Evolutionary conservation across 1,140 invertebrate genomes (phyloP).

Genomic region (Pteromalus puparum): DNA sequence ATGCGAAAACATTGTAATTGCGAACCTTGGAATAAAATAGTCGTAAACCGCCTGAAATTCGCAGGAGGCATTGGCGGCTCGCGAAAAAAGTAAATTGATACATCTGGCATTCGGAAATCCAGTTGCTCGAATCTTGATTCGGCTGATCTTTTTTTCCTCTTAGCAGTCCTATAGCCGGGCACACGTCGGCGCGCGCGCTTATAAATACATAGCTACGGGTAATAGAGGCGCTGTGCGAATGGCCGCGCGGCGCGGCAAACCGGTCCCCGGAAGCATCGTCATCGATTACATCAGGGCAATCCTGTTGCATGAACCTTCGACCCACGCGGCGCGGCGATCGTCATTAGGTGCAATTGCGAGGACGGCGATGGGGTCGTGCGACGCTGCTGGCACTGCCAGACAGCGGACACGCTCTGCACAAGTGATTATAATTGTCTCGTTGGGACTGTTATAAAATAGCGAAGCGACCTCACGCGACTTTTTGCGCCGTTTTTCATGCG

Average conservation of each 20-base stretch:
- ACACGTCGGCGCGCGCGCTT: too few species aligned
- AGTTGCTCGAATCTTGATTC: not conserved
- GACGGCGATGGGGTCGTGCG: not conserved
- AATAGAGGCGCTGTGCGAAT: not conserved
- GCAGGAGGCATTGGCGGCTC: too few species aligned
- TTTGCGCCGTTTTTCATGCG: too few species aligned
- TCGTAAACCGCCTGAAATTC: too few species aligned
- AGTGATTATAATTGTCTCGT: too few species aligned
- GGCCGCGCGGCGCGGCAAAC: not conserved
- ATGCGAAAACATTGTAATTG: not conserved
- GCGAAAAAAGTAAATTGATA: not conserved
- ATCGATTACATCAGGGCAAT: slow-evolving; percentile 52
- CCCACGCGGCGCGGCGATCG: slow-evolving; percentile 46
- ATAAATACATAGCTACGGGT: too few species aligned
- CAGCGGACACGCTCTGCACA: too few species aligned
- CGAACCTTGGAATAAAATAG: not conserved
- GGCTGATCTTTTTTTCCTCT: too few species aligned
- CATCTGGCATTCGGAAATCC: not conserved
- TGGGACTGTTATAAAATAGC: too few species aligned
- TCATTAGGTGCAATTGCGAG: not conserved
- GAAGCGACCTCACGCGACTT: too few species aligned
- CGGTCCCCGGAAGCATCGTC: slow-evolving; percentile 48
- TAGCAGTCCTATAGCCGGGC: too few species aligned
- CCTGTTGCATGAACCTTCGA: slow-evolving; percentile 31
- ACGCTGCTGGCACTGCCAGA: not conserved